phyloP scores from a whole-genome alignment of 1,140 invertebrate species.

The Heliothis virescens region DNA sequence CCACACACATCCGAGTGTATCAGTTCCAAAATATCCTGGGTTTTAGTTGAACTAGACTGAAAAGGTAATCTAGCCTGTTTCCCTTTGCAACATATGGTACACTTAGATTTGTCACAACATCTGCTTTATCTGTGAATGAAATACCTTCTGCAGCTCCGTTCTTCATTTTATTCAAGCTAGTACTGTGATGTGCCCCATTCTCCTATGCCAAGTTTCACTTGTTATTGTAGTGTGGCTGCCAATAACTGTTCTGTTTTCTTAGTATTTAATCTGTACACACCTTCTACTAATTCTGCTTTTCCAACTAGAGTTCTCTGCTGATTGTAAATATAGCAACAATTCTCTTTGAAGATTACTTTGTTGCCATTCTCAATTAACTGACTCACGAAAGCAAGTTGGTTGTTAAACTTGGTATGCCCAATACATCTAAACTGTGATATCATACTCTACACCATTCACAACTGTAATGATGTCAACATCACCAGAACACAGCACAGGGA shows the following conservation, averaged over 20 bases:
- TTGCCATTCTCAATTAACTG: constrained; percentile 55
- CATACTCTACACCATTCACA: constrained; percentile 47
- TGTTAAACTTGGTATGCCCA: constrained; percentile 51
- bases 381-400: constrained; percentile 63
- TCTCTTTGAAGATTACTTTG: constrained; percentile 12
- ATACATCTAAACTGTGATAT: constrained; percentile 54
- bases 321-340: constrained; percentile 28
- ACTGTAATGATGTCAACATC: constrained; percentile 57
- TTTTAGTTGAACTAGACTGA: background rate
- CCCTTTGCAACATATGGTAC: background rate
- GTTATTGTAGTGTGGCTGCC: constrained; percentile 7
- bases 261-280: constrained; percentile 25
- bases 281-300: constrained; percentile 28
- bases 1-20: constrained; percentile 59
- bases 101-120: background rate
- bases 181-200: constrained; percentile 25
- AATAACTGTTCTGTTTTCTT: constrained; percentile 19
- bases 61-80: constrained; percentile 25
- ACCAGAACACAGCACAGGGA: constrained; percentile 59
- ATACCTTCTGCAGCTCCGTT: constrained; percentile 18
- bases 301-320: constrained; percentile 45
- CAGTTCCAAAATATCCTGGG: background rate
- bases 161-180: constrained; percentile 20
- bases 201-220: constrained; percentile 20
- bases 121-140: background rate